Evolutionary conservation across 2,797 vertebrate species (phyloP).

Genomic region (Scyliorhinus canicula): DNA sequence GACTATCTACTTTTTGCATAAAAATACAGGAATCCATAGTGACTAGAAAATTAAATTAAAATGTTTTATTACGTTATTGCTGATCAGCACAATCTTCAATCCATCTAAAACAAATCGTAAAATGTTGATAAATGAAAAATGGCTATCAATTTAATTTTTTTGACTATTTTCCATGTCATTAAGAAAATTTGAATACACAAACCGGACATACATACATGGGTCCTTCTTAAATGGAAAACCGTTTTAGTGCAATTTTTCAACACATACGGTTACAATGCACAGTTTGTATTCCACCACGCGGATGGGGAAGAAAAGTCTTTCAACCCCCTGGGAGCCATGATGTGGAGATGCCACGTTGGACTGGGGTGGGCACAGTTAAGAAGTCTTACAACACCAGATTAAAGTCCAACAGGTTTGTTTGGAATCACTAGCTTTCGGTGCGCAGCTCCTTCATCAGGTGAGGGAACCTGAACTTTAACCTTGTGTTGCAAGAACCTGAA

Average conservation of each 20-base stretch:
- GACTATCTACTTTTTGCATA: not conserved
- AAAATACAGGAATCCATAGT: not conserved
- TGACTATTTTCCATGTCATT: not conserved
- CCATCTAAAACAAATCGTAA: not conserved
- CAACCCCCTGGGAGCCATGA: too few relatives aligned
- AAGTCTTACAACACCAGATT: too few relatives aligned
- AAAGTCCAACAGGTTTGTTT: too few relatives aligned
- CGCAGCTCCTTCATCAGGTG: too few relatives aligned
- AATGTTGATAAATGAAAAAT: not conserved
- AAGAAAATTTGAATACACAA: not conserved
- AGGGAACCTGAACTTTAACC: too few relatives aligned
- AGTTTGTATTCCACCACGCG: too few relatives aligned
- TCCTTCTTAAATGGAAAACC: not conserved
- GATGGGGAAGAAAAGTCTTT: too few relatives aligned
- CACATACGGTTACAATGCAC: too few relatives aligned
- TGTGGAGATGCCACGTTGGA: too few relatives aligned
- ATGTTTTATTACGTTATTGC: not conserved
- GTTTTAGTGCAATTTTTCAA: not conserved
- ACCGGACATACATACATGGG: not conserved
- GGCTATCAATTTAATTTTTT: not conserved
- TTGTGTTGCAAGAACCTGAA: too few relatives aligned
- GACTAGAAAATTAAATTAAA: not conserved
- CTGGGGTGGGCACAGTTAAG: too few relatives aligned
- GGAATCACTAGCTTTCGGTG: too few relatives aligned
- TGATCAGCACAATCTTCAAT: not conserved